Percentiles rank a stretch among this genome's conserved stretches.
phyloP scores from a whole-genome alignment of 2,888 invertebrate genomes.

The Luffia ferchaultella region DNA sequence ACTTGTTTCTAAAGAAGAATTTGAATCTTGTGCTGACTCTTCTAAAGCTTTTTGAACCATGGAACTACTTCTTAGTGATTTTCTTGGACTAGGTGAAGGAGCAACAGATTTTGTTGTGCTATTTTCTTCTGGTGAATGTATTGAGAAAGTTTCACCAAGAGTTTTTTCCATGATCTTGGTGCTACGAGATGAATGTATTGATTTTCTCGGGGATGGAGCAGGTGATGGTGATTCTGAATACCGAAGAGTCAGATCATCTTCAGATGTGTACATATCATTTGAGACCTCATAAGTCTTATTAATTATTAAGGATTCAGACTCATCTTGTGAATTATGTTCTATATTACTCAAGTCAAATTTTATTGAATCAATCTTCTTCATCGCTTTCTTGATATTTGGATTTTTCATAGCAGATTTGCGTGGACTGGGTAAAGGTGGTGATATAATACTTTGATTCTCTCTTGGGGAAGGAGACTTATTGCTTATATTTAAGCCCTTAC shows the following conservation, averaged over 20 bases:
- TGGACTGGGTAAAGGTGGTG: constrained; percentile 17
- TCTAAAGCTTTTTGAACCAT: constrained; percentile 28
- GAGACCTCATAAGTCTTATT: constrained; percentile 12
- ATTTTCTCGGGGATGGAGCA: constrained; percentile 28
- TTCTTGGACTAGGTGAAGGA: constrained; percentile 21
- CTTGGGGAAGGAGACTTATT: too few species aligned
- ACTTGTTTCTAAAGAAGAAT: constrained; percentile 15
- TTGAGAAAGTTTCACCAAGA: constrained; percentile 9
- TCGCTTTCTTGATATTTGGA: constrained; percentile 6
- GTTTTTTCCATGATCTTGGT: constrained; percentile 26
- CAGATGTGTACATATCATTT: constrained; percentile 14
- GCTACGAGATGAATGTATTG: constrained; percentile 32
- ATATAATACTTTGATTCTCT: too few species aligned
- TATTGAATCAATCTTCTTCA: constrained; percentile 42
- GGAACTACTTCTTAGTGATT: constrained; percentile 24
- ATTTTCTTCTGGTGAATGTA: not conserved
- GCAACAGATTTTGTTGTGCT: not conserved
- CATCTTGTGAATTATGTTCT: constrained; percentile 18
- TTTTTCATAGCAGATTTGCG: constrained; percentile 32
- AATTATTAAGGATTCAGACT: constrained; percentile 17
- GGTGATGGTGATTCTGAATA: constrained; percentile 28
- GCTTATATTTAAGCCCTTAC: too few species aligned
- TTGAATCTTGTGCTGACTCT: constrained; percentile 9
- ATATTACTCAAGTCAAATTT: constrained; percentile 52
- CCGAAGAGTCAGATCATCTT: constrained; percentile 27